Evolutionary conservation across 2,888 invertebrate genomes (phyloP).

Genomic region (Lamellibrachia satsuma): DNA sequence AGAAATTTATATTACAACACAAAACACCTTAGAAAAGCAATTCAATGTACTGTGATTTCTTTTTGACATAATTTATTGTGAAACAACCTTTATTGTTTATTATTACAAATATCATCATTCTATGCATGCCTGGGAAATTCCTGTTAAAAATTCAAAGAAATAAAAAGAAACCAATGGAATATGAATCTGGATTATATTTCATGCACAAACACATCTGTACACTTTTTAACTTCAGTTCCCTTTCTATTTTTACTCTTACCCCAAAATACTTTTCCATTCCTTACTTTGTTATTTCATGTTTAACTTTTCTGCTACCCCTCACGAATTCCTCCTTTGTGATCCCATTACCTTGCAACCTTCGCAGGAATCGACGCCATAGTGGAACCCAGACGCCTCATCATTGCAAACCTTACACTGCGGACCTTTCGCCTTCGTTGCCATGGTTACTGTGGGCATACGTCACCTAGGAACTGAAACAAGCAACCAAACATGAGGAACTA

Average conservation of each 20-base stretch:
- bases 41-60: too few species aligned
- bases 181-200: too few species aligned
- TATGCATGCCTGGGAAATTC: too few species aligned
- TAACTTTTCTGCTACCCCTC: not conserved
- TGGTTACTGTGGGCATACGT: conserved; percentile 7
- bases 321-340: not conserved
- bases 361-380: conserved; percentile 64
- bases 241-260: not conserved
- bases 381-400: conserved; percentile 63
- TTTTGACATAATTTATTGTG: too few species aligned
- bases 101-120: too few species aligned
- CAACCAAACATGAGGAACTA: not conserved
- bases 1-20: too few species aligned
- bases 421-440: conserved; percentile 36
- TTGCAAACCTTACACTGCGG: conserved; percentile 63
- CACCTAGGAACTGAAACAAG: not conserved
- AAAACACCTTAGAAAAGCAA: too few species aligned
- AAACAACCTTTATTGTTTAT: too few species aligned
- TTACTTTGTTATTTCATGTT: not conserved
- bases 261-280: not conserved
- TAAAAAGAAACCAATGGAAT: too few species aligned
- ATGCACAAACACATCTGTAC: too few species aligned
- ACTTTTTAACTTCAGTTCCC: not conserved
- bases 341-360: conserved; percentile 63
- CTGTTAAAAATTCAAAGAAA: too few species aligned